Evolutionary conservation across 2,113 vertebrate species (phyloP), one percentile per base, ranked within the genome.

Genomic region (Strix aluco): DNA sequence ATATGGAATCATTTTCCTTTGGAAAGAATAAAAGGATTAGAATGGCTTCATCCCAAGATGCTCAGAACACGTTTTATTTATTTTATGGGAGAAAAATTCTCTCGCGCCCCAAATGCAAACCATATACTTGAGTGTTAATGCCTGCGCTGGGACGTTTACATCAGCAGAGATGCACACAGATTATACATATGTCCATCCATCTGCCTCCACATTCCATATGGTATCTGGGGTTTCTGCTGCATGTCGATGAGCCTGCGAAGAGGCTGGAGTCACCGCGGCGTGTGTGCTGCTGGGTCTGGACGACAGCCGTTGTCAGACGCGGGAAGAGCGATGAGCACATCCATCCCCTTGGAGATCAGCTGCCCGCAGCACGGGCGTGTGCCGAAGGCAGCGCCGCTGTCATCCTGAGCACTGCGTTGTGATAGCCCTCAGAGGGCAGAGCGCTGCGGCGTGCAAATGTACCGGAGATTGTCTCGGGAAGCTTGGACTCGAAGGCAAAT

Each of bases 171-270:
- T 26, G 79, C 92, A 61, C 91, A 13, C 44, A 70, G 87, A 95
- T 92, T 57, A 91, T 75, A 58, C 97, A 91, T 88, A 80, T 96
- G 96, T 94, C 92, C 69, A 61, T 94, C 97, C 97, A 96, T 98
- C 97, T 98, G 97, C 96, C 95, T 92, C 25, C 75, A 67, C 6
- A 6, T 88, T 88, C 62, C 27, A 3, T 10, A 27, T 73, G 92
- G 86, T 25, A 42, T 5, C 93, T 10, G 30, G 63, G 49, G 7
- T 47, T 74, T 27, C 85, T 93, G 83, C 81, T 93, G 81, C 93
- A 71, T 69, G 91, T 10, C 27, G 66, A 26, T 91, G 90, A 82
- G 82, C 0, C 66, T 10, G 51, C 55, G 20, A 67, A 92, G 84
- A 72, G 90, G 62, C 94, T 83, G 92, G 23, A 92, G 75, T 18